Conservation (phyloP, 53 echinoderm and acorn worm species). For the Crossaster papposus region DNA sequence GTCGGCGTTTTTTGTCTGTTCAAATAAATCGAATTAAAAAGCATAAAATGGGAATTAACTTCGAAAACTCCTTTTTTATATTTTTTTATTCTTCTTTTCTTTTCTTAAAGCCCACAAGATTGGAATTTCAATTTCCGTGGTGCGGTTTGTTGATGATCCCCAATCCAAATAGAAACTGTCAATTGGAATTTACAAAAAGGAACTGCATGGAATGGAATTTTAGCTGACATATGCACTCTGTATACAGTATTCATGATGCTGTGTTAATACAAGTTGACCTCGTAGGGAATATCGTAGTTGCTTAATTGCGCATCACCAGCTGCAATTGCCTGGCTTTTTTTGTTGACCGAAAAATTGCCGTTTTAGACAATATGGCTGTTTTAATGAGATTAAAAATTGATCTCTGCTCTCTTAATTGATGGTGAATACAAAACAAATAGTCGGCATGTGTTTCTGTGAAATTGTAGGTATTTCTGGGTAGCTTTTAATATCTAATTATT, state of each 20-base stretch:
- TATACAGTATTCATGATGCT: too few species aligned
- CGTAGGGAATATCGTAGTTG: background rate
- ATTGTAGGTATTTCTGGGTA: background rate
- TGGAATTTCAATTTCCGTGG: background rate
- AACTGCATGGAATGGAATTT: background rate
- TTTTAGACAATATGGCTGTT: background rate
- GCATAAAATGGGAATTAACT: background rate
- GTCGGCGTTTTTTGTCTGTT: background rate
- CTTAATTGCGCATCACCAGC: background rate
- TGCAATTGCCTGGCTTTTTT: background rate
- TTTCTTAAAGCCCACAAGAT: background rate
- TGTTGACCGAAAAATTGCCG: background rate
- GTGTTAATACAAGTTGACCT: background rate
- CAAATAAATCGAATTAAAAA: background rate
- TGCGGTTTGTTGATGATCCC: background rate
- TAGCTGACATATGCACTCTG: background rate
- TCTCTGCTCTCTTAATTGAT: background rate
- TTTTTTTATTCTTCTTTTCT: background rate
- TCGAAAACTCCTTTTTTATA: background rate
- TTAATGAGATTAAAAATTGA: background rate
- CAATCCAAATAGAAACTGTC: conserved; percentile 11
- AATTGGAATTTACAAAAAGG: background rate
- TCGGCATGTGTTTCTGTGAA: background rate
- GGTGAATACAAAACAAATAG: background rate
- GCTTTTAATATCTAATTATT: background rate